Base-by-base conservation (phyloP, 2,113 vertebrate species). In the Mungos mungo region DNA sequence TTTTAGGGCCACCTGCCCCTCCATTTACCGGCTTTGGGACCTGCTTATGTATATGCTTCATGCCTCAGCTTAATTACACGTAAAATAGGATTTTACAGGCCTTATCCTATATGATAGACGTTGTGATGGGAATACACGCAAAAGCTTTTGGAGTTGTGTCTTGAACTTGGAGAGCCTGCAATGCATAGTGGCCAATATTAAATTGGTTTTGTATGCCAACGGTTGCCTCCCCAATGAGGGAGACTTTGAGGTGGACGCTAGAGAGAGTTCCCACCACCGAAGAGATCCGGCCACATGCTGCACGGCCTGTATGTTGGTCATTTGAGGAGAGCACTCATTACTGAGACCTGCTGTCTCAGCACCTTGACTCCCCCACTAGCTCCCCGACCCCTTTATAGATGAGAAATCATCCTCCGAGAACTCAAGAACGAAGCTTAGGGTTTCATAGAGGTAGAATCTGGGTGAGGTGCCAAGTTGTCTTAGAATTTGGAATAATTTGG, bases 91-190 rank as follows among this genome's bases (percentile, higher is more conserved):
- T 76, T 90, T 80, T 41, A 79, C 12, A 68, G 52, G 14, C 2
- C 8, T 84, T 13, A 7, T 50, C 15, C 15, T 38, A 35, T 12
- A 13, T 14, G 63, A 23, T 57, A 21, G 29, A 65, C 10, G 1
- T 15, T 68, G 31, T 38, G 54, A 10, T 41, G 35, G 19, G 31
- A 93, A 29, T 31, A 14, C 16, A 57, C 1, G 15, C 11, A 33
- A 45, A 74, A 66, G 18, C 76, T 87, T 87, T 54, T 35, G 14
- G 27, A 90, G 10, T 80, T 50, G 5, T 38, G 7, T 81, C 65
- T 93, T 96, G 35, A 81, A 52, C 15, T 18, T 84, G 54, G 87
- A 74, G 91, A 97, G 50, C n/a, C n/a, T 54, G 57, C 52, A n/a
- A 1, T n/a, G 38, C 50, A 45, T 23, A 7, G 10, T n/a, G 9